Percentiles rank a stretch among this genome's conserved stretches.
These are phyloP conservation scores for Molossus alvarezi DNA, from an alignment of 2,797 vertebrate species.

Conservation along the genomic window DNA sequence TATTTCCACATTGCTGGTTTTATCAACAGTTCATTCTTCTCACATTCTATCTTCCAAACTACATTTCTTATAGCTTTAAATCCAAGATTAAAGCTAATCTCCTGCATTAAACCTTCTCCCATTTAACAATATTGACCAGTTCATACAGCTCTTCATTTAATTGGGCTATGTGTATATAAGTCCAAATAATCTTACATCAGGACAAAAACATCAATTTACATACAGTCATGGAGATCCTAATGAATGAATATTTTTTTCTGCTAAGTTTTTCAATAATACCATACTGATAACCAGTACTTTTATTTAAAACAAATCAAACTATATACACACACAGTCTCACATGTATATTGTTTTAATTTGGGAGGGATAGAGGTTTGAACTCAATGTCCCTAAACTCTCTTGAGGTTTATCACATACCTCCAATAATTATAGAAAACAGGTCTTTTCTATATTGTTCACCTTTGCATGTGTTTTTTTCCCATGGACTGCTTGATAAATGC, in stretches of 20 bases:
- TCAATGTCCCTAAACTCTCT: neutral
- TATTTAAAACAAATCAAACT: neutral
- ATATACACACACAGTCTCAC: neutral
- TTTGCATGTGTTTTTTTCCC: neutral
- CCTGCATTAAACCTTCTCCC: conserved; percentile 13
- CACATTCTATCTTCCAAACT: conserved; percentile 24
- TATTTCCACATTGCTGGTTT: conserved; percentile 5
- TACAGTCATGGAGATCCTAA: neutral
- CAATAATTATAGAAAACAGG: neutral
- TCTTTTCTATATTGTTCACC: neutral
- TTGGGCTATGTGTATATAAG: neutral
- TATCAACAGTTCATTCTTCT: conserved; percentile 56
- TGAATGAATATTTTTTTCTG: neutral
- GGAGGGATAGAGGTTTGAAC: neutral
- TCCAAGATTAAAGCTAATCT: conserved; percentile 59
- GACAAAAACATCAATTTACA: neutral
- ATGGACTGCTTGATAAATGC: neutral
- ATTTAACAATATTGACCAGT: conserved; percentile 56
- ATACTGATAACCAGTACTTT: neutral
- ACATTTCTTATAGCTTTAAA: conserved; percentile 30
- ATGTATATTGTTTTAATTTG: neutral
- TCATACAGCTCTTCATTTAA: conserved; percentile 45
- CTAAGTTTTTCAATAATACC: neutral
- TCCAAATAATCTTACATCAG: neutral
- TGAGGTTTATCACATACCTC: neutral